Conservation (phyloP, 2,797 vertebrate species). For the Malurus leucopterus region DNA sequence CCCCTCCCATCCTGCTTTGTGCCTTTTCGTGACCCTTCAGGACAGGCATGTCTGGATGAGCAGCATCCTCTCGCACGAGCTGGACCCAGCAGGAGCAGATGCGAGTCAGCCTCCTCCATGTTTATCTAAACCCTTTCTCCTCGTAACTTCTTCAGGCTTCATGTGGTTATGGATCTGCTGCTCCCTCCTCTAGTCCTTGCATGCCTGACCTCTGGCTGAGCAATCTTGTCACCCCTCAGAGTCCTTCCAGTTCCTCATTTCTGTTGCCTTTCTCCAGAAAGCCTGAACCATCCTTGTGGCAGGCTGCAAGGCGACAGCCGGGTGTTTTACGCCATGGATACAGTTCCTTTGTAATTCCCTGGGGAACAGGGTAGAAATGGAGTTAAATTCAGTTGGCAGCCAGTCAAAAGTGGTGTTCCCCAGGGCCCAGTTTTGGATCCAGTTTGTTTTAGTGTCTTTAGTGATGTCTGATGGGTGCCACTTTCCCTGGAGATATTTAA, state of each 20-base stretch:
- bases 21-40: not conserved
- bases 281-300: not conserved
- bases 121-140: not conserved
- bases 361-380: not conserved
- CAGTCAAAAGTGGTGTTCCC: not conserved
- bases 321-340: not conserved
- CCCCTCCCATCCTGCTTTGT: not conserved
- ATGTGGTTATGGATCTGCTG: not conserved
- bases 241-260: not conserved
- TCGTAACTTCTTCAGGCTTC: not conserved
- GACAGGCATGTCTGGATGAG: not conserved
- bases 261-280: not conserved
- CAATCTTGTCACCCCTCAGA: not conserved
- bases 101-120: not conserved
- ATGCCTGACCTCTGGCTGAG: fast-evolving
- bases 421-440: not conserved
- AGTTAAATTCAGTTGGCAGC: not conserved
- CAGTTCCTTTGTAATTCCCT: not conserved
- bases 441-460: not conserved
- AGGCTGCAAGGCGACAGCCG: not conserved
- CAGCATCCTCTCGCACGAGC: not conserved
- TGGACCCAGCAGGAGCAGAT: not conserved
- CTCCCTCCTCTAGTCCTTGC: not conserved
- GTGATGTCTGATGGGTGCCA: not conserved
- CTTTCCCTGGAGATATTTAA: not conserved